Conservation (phyloP, 1,140 invertebrate species). For the Caenorhabditis brenneri region DNA sequence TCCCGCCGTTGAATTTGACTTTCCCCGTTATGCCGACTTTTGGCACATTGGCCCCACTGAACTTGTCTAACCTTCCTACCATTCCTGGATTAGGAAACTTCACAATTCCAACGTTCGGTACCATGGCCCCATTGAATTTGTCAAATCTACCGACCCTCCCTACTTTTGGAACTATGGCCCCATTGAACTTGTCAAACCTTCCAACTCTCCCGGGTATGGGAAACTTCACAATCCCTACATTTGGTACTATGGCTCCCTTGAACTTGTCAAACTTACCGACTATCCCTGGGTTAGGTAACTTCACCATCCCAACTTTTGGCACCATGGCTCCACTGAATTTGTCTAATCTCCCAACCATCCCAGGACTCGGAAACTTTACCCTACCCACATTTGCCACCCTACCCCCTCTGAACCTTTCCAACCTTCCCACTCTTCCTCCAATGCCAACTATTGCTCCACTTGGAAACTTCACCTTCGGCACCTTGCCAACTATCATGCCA, state of each 20-base stretch:
- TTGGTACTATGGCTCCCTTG: background rate
- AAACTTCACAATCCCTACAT: background rate
- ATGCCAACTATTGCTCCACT: background rate
- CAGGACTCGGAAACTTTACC: background rate
- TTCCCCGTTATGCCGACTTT: background rate
- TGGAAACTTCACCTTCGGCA: background rate
- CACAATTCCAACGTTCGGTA: background rate
- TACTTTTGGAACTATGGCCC: background rate
- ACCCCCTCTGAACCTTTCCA: background rate
- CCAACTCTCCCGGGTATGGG: background rate
- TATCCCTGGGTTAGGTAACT: background rate
- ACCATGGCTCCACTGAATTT: background rate
- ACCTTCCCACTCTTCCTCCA: background rate
- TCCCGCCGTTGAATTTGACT: background rate
- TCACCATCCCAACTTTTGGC: background rate
- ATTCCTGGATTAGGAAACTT: background rate
- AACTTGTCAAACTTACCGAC: background rate
- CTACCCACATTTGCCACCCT: background rate
- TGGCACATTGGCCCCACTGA: background rate
- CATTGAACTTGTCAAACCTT: background rate
- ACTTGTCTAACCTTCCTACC: background rate
- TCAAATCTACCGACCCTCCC: background rate
- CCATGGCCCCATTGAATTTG: background rate
- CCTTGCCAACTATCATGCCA: background rate
- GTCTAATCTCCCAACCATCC: background rate